These are phyloP conservation scores for Acipenser oxyrinchus DNA, from an alignment of 2,797 vertebrate genomes.

Conservation along the genomic window DNA sequence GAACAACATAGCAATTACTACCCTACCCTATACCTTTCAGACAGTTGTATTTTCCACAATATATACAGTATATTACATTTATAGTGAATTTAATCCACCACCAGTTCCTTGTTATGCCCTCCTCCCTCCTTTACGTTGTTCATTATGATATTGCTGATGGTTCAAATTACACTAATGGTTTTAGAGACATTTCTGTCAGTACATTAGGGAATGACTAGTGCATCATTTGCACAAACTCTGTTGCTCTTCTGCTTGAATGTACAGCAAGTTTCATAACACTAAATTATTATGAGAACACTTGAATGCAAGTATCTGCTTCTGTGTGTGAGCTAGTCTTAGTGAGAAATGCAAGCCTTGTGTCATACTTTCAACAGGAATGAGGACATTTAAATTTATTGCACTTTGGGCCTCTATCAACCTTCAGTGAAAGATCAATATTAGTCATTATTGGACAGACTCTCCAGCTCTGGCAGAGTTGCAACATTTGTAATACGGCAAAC, in stretches of 20 bases:
- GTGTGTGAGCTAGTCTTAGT: not conserved
- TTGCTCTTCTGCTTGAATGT: not conserved
- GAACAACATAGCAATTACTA: no score
- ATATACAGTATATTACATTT: no score
- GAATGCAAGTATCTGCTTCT: not conserved
- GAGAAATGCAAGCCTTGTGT: not conserved
- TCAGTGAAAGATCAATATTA: not conserved
- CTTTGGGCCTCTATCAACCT: not conserved
- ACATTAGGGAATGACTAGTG: conserved; percentile 1
- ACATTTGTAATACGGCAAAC: not conserved
- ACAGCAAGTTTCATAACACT: not conserved
- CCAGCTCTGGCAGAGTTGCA: not conserved
- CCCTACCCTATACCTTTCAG: no score
- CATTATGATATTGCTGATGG: conserved; percentile 5
- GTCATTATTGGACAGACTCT: not conserved
- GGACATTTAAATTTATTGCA: conserved; percentile 2
- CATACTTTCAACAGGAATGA: not conserved
- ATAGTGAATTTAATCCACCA: conserved; percentile 3
- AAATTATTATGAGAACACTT: not conserved
- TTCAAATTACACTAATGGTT: conserved; percentile 3
- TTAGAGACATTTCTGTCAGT: conserved; percentile 1
- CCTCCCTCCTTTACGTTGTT: not conserved
- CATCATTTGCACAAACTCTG: not conserved
- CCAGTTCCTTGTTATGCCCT: conserved; percentile 1
- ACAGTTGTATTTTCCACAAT: no score